These are phyloP conservation scores for Notarius quadriscutis DNA, from an alignment of 2,113 vertebrate genomes.

Conservation along the genomic window DNA sequence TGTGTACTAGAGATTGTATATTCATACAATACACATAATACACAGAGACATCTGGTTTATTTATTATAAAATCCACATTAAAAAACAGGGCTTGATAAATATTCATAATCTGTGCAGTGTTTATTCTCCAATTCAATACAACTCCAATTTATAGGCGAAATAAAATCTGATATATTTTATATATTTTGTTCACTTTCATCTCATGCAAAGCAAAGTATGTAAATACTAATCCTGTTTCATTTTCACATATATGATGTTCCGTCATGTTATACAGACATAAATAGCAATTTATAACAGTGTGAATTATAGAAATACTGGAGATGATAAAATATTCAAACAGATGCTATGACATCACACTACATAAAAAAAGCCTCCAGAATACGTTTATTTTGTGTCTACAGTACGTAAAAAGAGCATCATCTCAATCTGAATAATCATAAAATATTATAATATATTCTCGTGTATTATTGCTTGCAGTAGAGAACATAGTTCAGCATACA, in stretches of 20 bases:
- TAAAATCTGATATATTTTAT: not conserved
- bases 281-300: not conserved
- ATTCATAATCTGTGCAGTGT: not conserved
- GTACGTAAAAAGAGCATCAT: not conserved
- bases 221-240: not conserved
- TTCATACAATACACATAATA: not conserved
- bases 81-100: constrained; percentile 1
- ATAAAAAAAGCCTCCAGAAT: not conserved
- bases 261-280: not conserved
- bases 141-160: not conserved
- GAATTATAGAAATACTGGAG: not conserved
- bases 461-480: not conserved
- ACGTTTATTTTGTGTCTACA: not conserved
- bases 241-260: not conserved
- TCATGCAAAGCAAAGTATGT: not conserved
- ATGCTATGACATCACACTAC: not conserved
- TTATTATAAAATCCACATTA: not conserved
- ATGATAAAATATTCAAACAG: not conserved
- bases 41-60: not conserved
- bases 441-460: not conserved
- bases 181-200: not conserved
- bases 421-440: not conserved
- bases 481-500: not conserved
- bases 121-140: not conserved
- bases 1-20: not conserved